Percentiles rank a stretch among this genome's conserved stretches.
Conservation (phyloP, 2,113 vertebrate genomes). For the Euleptes europaea region DNA sequence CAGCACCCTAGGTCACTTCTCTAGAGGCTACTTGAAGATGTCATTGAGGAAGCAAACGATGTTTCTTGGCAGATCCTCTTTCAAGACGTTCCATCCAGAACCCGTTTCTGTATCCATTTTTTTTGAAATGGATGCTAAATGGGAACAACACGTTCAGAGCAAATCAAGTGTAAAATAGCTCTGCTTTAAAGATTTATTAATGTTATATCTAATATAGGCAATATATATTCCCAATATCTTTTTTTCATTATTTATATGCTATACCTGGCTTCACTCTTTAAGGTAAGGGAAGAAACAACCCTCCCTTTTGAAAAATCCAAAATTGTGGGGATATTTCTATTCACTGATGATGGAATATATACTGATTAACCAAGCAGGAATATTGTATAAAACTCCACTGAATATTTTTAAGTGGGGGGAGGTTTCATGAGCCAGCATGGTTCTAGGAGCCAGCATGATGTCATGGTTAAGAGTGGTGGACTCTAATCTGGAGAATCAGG, state of each 20-base stretch:
- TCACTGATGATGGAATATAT: neutral
- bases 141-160: constrained; percentile 1
- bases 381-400: neutral
- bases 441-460: too few species aligned
- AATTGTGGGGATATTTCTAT: neutral
- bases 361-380: neutral
- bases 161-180: constrained; percentile 18
- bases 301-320: neutral
- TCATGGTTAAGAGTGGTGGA: too few species aligned
- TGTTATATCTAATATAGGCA: neutral
- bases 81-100: neutral
- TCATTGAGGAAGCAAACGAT: neutral
- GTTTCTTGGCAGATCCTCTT: neutral
- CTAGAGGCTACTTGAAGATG: neutral
- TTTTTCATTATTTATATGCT: neutral
- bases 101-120: neutral
- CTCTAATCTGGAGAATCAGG: too few species aligned
- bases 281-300: neutral
- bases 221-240: neutral
- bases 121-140: too few species aligned
- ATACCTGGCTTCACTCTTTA: neutral
- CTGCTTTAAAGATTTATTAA: neutral
- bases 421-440: too few species aligned
- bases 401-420: neutral
- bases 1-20: neutral